Base-by-base conservation (phyloP, 2,797 vertebrate genomes). In the Lithobates sylvaticus region DNA sequence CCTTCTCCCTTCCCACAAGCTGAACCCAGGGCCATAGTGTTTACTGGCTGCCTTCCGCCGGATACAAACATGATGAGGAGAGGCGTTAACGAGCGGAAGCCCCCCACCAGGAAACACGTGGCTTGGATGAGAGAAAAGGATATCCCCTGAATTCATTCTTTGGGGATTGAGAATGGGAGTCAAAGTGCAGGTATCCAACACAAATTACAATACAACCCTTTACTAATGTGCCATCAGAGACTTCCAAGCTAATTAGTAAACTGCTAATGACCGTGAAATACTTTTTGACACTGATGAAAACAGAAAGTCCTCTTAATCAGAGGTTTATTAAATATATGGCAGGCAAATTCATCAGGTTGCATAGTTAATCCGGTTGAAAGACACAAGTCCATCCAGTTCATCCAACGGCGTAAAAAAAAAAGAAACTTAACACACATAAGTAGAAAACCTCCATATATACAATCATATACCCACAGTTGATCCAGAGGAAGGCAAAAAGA, bases 31-130 rank as follows among this genome's bases (percentile, higher is more conserved):
- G 83, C 0, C 82, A 87, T 87, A 86, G 86, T 92, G 92, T 93
- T 93, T 93, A 92, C 89, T 92, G 82, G 72, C 89, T 88, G 89
- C 89, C 89, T 93, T 93, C 91, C 91, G 89, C 91, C 86, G 81
- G 75, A 58, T 27, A 76, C 85, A 86, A 87, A 88, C 88, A 50
- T 0, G 1, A 82, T 90, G 91, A 91, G 88, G 88, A 89, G 88
- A 84, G 79, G 89, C 89, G 88, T 85, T 7, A 76, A 81, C 0
- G 42, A 76, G 87, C 84, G 88, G 90, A 92, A 74, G 23, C 10
- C 10, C 88, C 83, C 36, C 85, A 81, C 85, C 89, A 89, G 90
- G 91, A 91, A 93, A 90, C 0, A 2, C 3, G 3, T 81, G 78
- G 89, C 58, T 86, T 70, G 81, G 76, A 84, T 84, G 76, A 87